A percentile compares a stretch with the other conserved stretches of the same genome.
Evolutionary conservation across 2,888 invertebrate genomes (phyloP).

Genomic region (Pteria penguin): DNA sequence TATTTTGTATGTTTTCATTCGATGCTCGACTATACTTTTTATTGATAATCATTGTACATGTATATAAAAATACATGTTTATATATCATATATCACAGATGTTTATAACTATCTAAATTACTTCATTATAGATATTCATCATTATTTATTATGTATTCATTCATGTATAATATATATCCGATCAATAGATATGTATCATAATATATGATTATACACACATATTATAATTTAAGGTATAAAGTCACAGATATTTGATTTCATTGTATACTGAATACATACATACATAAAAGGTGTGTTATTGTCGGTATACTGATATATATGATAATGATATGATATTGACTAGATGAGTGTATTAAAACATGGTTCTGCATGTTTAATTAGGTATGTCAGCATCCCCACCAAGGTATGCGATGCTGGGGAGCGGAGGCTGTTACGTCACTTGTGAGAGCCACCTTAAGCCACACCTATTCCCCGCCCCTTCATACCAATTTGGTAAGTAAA

Average conservation of each 20-base stretch:
- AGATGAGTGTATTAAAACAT: background rate
- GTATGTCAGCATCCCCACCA: slow-evolving; percentile 94
- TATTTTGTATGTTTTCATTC: no score
- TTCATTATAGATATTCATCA: background rate
- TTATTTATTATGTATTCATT: background rate
- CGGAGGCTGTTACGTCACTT: slow-evolving; percentile 95
- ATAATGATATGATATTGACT: no score
- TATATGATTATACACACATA: background rate
- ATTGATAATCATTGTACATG: no score
- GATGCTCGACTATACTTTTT: no score
- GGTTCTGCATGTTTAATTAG: no score
- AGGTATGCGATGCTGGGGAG: slow-evolving; percentile 95
- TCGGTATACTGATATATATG: no score
- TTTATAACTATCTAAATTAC: background rate
- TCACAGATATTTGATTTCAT: no score
- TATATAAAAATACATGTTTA: background rate
- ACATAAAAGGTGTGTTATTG: background rate
- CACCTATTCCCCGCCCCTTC: slow-evolving; percentile 90
- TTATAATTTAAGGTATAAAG: no score
- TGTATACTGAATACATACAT: background rate
- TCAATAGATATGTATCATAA: background rate
- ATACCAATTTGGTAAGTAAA: slow-evolving; percentile 89
- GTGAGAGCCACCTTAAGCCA: slow-evolving; percentile 94
- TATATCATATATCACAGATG: no score
- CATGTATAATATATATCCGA: background rate